Conservation (phyloP, 2,888 invertebrate species). For the Gonocerus acuteangulatus region DNA sequence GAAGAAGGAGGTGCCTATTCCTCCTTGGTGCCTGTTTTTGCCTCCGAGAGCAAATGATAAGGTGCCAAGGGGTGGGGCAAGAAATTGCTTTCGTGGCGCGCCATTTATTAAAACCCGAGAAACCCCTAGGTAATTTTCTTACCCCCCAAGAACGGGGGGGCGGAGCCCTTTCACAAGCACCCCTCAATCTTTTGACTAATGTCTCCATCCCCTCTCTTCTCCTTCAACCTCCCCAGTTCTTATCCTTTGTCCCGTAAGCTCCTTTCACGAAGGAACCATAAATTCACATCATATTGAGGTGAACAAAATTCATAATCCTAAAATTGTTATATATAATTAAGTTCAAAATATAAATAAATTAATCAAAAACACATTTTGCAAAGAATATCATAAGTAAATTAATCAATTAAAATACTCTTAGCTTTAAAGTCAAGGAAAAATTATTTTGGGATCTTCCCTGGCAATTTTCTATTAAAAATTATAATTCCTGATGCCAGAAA, state of each 20-base stretch:
- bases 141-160: conserved; percentile 10
- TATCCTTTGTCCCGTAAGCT: neutral
- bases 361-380: too few relatives aligned
- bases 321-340: too few relatives aligned
- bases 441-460: too few relatives aligned
- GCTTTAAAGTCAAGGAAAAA: too few relatives aligned
- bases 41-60: conserved; percentile 5
- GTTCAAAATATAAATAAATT: too few relatives aligned
- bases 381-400: too few relatives aligned
- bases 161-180: conserved; percentile 26
- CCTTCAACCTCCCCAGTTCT: neutral
- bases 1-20: conserved; percentile 25
- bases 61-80: conserved; percentile 12
- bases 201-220: neutral
- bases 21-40: conserved; percentile 2
- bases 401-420: too few relatives aligned
- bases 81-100: conserved; percentile 28
- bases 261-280: too few relatives aligned
- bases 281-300: too few relatives aligned
- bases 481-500: too few relatives aligned
- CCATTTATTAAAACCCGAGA: conserved; percentile 37
- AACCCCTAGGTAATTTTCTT: conserved; percentile 31
- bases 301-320: too few relatives aligned
- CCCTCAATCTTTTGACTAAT: conserved; percentile 36
- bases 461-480: too few relatives aligned